These are phyloP conservation scores for Microcaecilia unicolor DNA, from an alignment of 2,797 vertebrate species.

Conservation along the genomic window DNA sequence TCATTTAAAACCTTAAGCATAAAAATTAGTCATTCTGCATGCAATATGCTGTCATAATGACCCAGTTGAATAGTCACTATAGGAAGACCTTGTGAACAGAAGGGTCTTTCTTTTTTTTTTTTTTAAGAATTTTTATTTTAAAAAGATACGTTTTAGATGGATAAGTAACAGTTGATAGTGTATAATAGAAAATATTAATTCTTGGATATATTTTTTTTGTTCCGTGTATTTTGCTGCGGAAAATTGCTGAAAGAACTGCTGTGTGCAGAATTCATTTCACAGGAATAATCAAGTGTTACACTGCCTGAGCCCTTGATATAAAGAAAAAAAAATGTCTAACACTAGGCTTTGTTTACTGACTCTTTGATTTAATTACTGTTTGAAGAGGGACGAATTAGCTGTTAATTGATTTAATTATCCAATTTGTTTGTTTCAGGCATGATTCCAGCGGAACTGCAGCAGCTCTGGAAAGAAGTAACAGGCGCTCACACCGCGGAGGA, in stretches of 20 bases:
- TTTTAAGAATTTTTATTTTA: slow-evolving; percentile 69
- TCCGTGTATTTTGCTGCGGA: slow-evolving; percentile 53
- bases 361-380: slow-evolving; percentile 95
- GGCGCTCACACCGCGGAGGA: slow-evolving; percentile 79
- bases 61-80: slow-evolving; percentile 30
- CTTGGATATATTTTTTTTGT: no score
- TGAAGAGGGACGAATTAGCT: slow-evolving; percentile 89
- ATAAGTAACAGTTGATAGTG: no score
- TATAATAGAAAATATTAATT: no score
- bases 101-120: slow-evolving; percentile 56
- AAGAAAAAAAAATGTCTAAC: slow-evolving; percentile 64
- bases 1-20: slow-evolving; percentile 62
- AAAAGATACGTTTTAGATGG: no score
- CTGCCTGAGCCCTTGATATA: no score
- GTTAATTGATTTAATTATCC: slow-evolving; percentile 98
- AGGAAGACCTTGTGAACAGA: slow-evolving; percentile 53
- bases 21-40: slow-evolving; percentile 57
- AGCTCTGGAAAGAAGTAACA: slow-evolving; percentile 98
- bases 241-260: slow-evolving; percentile 39
- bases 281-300: no score
- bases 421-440: slow-evolving; percentile 99
- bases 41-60: slow-evolving; percentile 52
- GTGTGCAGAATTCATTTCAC: no score
- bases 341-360: slow-evolving; percentile 91
- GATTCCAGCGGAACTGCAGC: slow-evolving; percentile 97